phyloP scores from a whole-genome alignment of 2,888 invertebrate genomes.

The Silvanus unidentatus region DNA sequence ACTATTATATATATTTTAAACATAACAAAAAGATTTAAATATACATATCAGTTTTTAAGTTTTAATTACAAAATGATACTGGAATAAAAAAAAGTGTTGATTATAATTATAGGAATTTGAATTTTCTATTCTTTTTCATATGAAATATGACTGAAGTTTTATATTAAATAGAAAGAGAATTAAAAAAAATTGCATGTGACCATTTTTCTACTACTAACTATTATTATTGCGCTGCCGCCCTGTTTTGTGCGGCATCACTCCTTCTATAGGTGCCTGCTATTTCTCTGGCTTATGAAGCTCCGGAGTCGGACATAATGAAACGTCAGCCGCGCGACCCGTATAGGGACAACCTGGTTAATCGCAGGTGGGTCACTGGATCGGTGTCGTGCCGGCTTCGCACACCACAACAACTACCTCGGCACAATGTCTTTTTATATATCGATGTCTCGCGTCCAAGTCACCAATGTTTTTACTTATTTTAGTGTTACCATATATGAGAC shows the following conservation, averaged over 20 bases:
- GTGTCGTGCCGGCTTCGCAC: conserved; percentile 43
- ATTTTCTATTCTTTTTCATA: no score
- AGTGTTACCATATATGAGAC: no score
- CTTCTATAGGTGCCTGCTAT: conserved; percentile 95
- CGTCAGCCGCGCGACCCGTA: conserved; percentile 95
- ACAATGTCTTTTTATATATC: conserved; percentile 15
- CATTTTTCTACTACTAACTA: conserved; percentile 35
- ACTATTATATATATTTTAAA: no score
- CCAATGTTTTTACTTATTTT: no score
- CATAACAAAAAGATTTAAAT: no score
- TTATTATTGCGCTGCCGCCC: conserved; percentile 46
- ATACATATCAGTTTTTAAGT: no score
- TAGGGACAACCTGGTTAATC: conserved; percentile 98
- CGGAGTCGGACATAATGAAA: conserved; percentile 99
- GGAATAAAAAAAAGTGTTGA: no score
- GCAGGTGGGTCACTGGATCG: conserved; percentile 69
- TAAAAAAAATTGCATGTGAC: conserved; percentile 37
- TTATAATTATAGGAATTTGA: no score
- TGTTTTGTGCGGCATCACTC: conserved; percentile 82
- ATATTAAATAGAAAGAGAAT: conserved; percentile 7
- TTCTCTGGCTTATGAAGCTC: conserved; percentile 98
- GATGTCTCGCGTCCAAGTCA: no score
- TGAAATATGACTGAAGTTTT: background rate
- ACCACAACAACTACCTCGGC: conserved; percentile 43
- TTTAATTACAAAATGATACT: no score